Evolutionary conservation across 2,113 vertebrate genomes (phyloP).

Genomic region (Collichthys lucidus): DNA sequence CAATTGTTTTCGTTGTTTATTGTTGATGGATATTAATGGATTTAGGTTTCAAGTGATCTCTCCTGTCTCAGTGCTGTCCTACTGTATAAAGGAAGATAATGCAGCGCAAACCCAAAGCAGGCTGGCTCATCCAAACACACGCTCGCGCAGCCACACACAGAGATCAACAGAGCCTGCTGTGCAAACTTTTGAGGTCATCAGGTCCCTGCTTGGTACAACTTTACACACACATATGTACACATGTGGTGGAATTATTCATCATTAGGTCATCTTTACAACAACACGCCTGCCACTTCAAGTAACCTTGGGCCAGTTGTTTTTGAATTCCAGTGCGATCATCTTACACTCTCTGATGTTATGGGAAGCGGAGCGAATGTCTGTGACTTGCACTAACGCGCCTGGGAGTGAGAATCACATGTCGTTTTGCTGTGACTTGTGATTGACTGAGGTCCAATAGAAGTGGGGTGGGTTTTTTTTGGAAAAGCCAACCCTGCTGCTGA

Average conservation of each 20-base stretch:
- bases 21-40: conserved; percentile 50
- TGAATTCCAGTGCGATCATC: conserved; percentile 49
- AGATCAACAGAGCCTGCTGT: conserved; percentile 16
- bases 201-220: not conserved
- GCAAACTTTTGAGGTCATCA: conserved; percentile 23
- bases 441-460: conserved; percentile 33
- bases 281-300: conserved; percentile 45
- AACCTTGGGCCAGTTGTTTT: conserved; percentile 45
- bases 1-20: conserved; percentile 42
- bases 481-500: not conserved
- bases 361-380: conserved; percentile 44
- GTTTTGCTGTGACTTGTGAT: conserved; percentile 19
- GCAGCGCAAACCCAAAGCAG: not conserved
- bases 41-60: conserved; percentile 29
- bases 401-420: conserved; percentile 30
- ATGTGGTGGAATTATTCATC: conserved; percentile 18
- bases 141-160: not conserved
- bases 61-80: not conserved
- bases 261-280: conserved; percentile 34
- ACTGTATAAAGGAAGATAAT: not conserved
- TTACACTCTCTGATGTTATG: conserved; percentile 61
- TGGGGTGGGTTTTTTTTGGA: conserved; percentile 4
- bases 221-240: not conserved
- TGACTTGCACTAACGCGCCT: conserved; percentile 59
- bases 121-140: not conserved